These are phyloP conservation scores for Bubo scandiacus DNA, from an alignment of 2,113 vertebrate genomes.

Conservation along the genomic window DNA sequence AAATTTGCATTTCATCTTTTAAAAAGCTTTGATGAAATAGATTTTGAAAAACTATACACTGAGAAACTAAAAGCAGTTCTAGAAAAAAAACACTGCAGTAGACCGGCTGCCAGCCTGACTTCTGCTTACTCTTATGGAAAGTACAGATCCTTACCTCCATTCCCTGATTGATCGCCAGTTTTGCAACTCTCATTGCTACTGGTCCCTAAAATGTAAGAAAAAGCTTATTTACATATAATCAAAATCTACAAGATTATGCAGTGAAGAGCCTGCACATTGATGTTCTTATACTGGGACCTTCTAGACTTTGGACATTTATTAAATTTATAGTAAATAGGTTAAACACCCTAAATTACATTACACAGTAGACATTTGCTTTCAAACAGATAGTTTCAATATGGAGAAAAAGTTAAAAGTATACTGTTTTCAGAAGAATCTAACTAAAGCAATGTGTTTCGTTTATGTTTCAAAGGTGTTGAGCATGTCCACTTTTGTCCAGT, in stretches of 20 bases:
- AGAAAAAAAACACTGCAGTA: neutral
- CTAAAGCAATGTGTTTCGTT: neutral
- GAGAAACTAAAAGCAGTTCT: neutral
- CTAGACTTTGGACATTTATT: neutral
- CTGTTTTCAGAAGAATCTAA: neutral
- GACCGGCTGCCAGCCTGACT: neutral
- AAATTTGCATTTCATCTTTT: neutral
- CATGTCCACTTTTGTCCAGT: neutral
- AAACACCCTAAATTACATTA: neutral
- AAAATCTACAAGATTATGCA: neutral
- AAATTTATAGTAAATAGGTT: neutral
- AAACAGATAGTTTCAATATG: neutral
- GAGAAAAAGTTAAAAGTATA: neutral
- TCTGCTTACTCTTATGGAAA: neutral
- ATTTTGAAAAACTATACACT: neutral
- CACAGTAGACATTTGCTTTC: neutral
- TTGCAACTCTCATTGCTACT: slow-evolving; percentile 95
- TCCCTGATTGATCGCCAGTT: slow-evolving; percentile 94
- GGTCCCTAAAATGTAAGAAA: slow-evolving; percentile 83
- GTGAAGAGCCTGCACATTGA: neutral
- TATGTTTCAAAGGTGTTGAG: neutral
- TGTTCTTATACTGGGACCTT: neutral
- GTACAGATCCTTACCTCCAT: slow-evolving; percentile 86
- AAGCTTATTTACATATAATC: neutral
- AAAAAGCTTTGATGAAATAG: neutral